Conservation (phyloP, 2,888 invertebrate species). For the Hoplodrina blanda region DNA sequence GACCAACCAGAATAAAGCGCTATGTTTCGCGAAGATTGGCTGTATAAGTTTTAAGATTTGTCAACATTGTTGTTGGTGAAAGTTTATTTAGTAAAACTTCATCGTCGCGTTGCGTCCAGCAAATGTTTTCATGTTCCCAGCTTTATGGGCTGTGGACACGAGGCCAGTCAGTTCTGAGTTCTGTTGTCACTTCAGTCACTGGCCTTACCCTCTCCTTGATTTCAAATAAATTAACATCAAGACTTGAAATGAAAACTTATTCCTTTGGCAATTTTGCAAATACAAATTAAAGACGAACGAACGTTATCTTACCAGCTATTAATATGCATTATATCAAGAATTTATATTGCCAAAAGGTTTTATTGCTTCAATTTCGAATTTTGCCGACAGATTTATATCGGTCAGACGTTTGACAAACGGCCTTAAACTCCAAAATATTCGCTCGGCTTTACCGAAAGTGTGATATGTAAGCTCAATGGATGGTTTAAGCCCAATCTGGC, state of each 20-base stretch:
- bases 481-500: conserved; percentile 68
- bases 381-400: conserved; percentile 50
- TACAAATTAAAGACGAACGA: conserved; percentile 7
- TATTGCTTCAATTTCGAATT: conserved; percentile 47
- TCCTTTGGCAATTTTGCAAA: conserved; percentile 10
- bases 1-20: conserved; percentile 23
- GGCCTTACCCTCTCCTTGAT: not conserved
- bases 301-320: conserved; percentile 19
- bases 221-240: conserved; percentile 1
- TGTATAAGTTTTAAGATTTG: conserved; percentile 15
- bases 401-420: conserved; percentile 51
- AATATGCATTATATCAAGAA: conserved; percentile 38
- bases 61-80: conserved; percentile 2
- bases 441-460: conserved; percentile 42
- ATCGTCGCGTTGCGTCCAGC: not conserved
- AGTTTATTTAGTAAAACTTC: conserved; percentile 8
- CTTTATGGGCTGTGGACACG: not conserved
- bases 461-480: conserved; percentile 55
- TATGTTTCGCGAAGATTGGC: conserved; percentile 29
- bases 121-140: not conserved
- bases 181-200: not conserved
- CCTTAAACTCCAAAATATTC: conserved; percentile 49
- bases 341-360: conserved; percentile 41
- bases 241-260: not conserved
- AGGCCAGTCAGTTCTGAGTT: not conserved